phyloP scores from a whole-genome alignment of 2,797 vertebrate species.

The Tympanoctomys barrerae region DNA sequence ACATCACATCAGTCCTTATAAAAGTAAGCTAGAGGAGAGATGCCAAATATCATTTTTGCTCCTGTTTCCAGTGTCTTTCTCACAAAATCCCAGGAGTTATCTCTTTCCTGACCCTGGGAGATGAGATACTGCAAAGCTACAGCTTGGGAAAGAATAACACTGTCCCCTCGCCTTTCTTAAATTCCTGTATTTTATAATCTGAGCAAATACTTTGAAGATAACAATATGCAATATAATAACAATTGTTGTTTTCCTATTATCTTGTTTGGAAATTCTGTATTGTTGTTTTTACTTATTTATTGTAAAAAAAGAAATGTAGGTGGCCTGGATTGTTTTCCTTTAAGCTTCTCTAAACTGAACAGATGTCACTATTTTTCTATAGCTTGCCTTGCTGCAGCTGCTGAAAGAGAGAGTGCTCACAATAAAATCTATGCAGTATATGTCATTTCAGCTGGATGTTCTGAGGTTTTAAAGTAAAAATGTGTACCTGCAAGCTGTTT shows the following conservation, averaged over 20 bases:
- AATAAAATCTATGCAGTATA: slow-evolving; percentile 90
- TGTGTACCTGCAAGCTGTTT: slow-evolving; percentile 92
- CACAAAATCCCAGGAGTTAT: neutral
- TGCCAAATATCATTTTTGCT: neutral
- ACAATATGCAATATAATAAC: no score
- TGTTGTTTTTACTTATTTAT: no score
- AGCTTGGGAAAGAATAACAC: slow-evolving; percentile 69
- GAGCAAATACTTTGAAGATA: no score
- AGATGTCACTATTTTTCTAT: slow-evolving; percentile 89
- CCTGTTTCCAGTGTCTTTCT: slow-evolving; percentile 29
- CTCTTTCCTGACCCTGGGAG: slow-evolving; percentile 50
- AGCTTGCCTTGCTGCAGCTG: slow-evolving; percentile 89
- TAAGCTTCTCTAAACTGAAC: slow-evolving; percentile 87
- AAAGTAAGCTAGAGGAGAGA: slow-evolving; percentile 2
- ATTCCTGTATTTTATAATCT: no score
- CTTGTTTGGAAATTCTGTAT: no score
- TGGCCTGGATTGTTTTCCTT: slow-evolving; percentile 84
- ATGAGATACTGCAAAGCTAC: slow-evolving; percentile 22
- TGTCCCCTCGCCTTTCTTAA: neutral
- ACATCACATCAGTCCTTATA: neutral
- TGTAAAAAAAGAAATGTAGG: slow-evolving; percentile 71
- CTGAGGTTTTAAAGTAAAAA: slow-evolving; percentile 89
- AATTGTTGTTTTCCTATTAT: no score
- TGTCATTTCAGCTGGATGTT: slow-evolving; percentile 89
- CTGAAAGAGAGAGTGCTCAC: slow-evolving; percentile 87